Percentiles rank a stretch among this genome's conserved stretches.
These are phyloP conservation scores for Pocillopora verrucosa DNA, from an alignment of 64 coral and sea anemone genomes.

Conservation along the genomic window DNA sequence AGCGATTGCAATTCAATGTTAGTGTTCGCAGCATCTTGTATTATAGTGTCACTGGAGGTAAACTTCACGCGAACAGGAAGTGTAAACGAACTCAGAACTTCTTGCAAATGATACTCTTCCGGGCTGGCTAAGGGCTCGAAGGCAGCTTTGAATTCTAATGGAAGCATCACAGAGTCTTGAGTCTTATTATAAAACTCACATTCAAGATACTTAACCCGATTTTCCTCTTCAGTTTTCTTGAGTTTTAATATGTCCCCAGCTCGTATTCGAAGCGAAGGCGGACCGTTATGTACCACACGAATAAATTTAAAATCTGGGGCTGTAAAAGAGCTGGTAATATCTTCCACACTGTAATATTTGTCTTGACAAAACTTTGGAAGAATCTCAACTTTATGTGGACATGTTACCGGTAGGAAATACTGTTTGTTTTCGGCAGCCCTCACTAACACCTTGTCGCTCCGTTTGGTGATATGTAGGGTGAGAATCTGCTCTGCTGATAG, in stretches of 20 bases:
- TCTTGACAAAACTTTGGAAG: conserved; percentile 15
- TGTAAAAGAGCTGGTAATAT: not conserved
- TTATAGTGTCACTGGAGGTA: not conserved
- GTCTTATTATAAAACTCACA: conserved; percentile 34
- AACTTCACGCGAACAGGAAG: conserved; percentile 28
- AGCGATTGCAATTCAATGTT: not conserved
- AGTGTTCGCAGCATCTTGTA: conserved; percentile 3
- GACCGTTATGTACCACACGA: conserved; percentile 13
- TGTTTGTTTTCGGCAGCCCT: not conserved
- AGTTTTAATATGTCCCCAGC: conserved; percentile 17
- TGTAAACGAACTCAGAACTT: not conserved
- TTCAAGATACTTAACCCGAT: not conserved
- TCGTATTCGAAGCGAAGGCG: not conserved
- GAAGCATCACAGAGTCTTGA: not conserved
- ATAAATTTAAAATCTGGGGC: not conserved
- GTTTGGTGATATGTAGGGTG: conserved; percentile 8
- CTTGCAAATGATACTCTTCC: not conserved
- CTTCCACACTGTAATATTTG: conserved; percentile 34
- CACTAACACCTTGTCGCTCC: conserved; percentile 4
- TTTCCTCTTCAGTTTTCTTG: conserved; percentile 13
- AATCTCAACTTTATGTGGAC: conserved; percentile 8
- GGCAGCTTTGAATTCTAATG: conserved; percentile 20
- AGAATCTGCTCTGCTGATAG: conserved; percentile 23
- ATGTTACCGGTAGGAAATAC: conserved; percentile 7
- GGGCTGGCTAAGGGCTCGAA: conserved; percentile 5